A percentile compares a stretch with the other conserved stretches of the same genome.
Evolutionary conservation across 2,113 vertebrate species (phyloP).

Genomic region (Hippotragus niger): DNA sequence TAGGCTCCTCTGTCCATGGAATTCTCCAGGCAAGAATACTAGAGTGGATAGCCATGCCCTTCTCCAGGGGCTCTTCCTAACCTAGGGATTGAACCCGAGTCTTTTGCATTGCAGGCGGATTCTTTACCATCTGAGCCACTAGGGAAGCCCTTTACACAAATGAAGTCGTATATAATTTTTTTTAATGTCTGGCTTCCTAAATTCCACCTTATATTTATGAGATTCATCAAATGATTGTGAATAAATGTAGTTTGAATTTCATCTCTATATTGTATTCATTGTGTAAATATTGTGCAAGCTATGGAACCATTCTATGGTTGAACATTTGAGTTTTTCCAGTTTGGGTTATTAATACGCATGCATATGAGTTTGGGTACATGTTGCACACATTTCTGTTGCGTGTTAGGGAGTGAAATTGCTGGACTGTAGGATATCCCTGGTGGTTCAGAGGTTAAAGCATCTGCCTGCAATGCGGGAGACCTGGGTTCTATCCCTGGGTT

Average conservation of each 20-base stretch:
- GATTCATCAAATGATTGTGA: background rate
- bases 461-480: no score
- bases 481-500: no score
- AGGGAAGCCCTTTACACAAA: background rate
- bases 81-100: background rate
- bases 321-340: background rate
- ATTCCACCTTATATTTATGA: background rate
- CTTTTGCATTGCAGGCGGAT: background rate
- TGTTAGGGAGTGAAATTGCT: background rate
- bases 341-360: background rate
- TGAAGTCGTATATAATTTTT: background rate
- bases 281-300: background rate
- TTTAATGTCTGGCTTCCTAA: background rate
- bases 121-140: background rate
- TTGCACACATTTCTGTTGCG: background rate
- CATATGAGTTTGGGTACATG: background rate
- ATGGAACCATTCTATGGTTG: background rate
- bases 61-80: background rate
- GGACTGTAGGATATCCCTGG: background rate
- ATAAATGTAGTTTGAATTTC: background rate
- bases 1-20: background rate
- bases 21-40: background rate
- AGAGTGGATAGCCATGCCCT: background rate
- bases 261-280: background rate
- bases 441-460: no score